A percentile compares a stretch with the other conserved stretches of the same genome.
Conservation (phyloP, 2,797 vertebrate genomes). For the Sebastes paucispinis region DNA sequence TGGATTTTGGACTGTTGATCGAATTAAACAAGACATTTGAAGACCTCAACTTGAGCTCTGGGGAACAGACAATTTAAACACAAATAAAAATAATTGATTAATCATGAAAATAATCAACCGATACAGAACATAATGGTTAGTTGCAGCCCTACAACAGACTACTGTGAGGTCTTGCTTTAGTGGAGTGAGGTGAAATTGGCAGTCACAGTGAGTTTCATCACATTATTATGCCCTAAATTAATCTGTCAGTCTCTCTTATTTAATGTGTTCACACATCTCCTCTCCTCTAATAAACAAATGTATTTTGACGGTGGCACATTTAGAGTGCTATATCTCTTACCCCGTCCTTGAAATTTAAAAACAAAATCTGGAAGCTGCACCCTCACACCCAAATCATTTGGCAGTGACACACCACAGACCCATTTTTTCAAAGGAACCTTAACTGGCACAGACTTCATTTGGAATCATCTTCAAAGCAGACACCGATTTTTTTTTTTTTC, state of each 20-base stretch:
- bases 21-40: neutral
- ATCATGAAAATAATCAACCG: neutral
- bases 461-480: constrained; percentile 74
- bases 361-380: constrained; percentile 38
- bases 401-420: constrained; percentile 42
- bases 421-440: constrained; percentile 61
- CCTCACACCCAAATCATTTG: constrained; percentile 52
- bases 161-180: constrained; percentile 4
- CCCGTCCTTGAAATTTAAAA: constrained; percentile 48
- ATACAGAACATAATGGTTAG: neutral
- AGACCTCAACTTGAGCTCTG: neutral
- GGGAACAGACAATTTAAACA: neutral
- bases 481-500: constrained; percentile 1
- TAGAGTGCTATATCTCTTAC: neutral
- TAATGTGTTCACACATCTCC: constrained; percentile 7
- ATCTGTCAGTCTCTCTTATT: constrained; percentile 18
- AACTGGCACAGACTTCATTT: constrained; percentile 68
- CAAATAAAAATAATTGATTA: neutral
- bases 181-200: constrained; percentile 23
- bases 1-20: neutral
- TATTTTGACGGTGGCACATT: constrained; percentile 40
- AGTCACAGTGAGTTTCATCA: constrained; percentile 38
- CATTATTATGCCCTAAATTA: constrained; percentile 21
- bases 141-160: neutral
- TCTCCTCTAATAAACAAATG: constrained; percentile 2